These are phyloP conservation scores for Platysternon megacephalum DNA, from an alignment of 2,113 vertebrate genomes.

Conservation along the genomic window DNA sequence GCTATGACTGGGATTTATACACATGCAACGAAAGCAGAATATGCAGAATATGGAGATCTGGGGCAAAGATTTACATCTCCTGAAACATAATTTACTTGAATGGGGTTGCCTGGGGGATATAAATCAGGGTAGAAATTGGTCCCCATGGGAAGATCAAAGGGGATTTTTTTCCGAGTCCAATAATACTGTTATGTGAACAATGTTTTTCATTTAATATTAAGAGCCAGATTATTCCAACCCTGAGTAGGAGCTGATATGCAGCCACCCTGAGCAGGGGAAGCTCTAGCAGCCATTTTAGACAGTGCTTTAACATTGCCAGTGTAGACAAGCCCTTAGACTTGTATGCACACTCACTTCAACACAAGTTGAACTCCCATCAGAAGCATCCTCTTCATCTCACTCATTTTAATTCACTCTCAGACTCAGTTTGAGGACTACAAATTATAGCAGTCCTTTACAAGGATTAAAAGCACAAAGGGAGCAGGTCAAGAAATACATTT, in stretches of 20 bases:
- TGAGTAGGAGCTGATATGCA: accelerated
- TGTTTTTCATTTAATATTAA: not conserved
- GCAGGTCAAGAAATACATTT: not conserved
- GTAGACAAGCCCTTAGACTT: not conserved
- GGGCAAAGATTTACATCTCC: not conserved
- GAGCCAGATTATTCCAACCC: not conserved
- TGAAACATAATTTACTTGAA: not conserved
- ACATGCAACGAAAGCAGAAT: not conserved
- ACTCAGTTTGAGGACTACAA: constrained; percentile 7
- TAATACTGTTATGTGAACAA: not conserved
- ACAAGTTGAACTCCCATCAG: constrained; percentile 11
- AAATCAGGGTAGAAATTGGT: not conserved
- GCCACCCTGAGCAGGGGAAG: not conserved
- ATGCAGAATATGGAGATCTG: not conserved
- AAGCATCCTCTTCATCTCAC: constrained; percentile 36
- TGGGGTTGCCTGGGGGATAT: not conserved
- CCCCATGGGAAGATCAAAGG: not conserved
- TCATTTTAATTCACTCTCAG: constrained; percentile 43
- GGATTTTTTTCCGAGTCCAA: not conserved
- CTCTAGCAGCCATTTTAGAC: not conserved
- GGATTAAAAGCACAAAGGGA: not conserved
- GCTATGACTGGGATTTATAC: not conserved
- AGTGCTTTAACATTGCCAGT: too few species aligned
- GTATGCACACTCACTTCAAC: constrained; percentile 6
- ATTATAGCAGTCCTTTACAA: not conserved